These are phyloP conservation scores for Pithys albifrons DNA, from an alignment of 2,113 vertebrate genomes.

Conservation along the genomic window DNA sequence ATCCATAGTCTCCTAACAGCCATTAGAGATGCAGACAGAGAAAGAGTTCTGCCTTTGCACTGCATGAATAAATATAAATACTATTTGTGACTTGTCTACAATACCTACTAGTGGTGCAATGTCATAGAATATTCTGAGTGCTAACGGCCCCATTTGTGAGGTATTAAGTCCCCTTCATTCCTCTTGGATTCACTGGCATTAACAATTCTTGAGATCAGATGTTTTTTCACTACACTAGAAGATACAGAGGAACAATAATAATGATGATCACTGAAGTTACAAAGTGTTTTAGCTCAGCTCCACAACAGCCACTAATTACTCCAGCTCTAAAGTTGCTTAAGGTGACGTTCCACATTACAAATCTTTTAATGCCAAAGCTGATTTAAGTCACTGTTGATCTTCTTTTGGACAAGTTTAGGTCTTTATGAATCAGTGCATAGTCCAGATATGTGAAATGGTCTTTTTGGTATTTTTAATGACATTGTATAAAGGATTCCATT, in stretches of 20 bases:
- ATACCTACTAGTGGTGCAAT: background rate
- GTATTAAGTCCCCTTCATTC: background rate
- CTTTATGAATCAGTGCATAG: background rate
- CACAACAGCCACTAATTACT: conserved; percentile 43
- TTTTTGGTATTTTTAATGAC: background rate
- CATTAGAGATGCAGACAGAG: conserved; percentile 49
- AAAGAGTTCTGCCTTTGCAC: conserved; percentile 38
- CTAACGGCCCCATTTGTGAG: background rate
- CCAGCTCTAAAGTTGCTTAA: conserved; percentile 47
- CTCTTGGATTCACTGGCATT: background rate
- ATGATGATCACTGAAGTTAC: conserved; percentile 26
- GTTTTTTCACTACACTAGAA: conserved; percentile 13
- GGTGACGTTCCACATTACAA: conserved; percentile 3
- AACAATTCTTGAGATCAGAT: background rate
- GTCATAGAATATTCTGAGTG: background rate
- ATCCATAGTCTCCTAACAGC: conserved; percentile 37
- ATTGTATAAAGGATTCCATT: background rate
- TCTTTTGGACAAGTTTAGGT: background rate
- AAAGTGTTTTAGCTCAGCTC: conserved; percentile 35
- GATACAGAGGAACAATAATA: conserved; percentile 8
- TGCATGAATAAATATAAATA: conserved; percentile 51
- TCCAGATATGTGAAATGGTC: background rate
- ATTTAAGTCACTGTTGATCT: background rate
- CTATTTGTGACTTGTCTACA: conserved; percentile 25
- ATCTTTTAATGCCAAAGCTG: background rate